A percentile compares a stretch with the other conserved stretches of the same genome.
Evolutionary conservation across 1,140 invertebrate species (phyloP).

Genomic region (Heterodera schachtii): DNA sequence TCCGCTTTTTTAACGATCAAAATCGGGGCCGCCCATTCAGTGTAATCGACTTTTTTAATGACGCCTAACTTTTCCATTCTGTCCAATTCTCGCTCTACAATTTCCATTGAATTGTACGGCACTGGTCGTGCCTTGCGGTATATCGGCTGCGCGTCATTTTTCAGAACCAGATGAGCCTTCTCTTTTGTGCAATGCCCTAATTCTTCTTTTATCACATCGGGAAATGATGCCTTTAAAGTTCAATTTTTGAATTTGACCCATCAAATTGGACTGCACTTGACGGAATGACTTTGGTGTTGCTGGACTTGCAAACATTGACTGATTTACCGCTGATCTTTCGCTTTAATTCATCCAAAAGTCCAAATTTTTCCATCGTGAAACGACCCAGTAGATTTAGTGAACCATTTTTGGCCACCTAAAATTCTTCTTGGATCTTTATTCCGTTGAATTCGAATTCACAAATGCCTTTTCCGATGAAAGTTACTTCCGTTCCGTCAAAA

Average conservation of each 20-base stretch:
- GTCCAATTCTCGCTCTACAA: slow-evolving; percentile 59
- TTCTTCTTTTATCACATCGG: slow-evolving; percentile 16
- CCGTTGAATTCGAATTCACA: neutral
- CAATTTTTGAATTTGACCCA: neutral
- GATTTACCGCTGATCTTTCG: neutral
- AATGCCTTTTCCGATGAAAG: neutral
- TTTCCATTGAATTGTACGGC: slow-evolving; percentile 44
- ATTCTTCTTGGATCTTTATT: neutral
- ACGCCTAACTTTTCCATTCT: slow-evolving; percentile 42
- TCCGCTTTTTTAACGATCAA: slow-evolving; percentile 2
- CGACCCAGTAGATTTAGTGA: neutral
- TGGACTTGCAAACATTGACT: neutral
- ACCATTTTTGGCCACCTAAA: neutral
- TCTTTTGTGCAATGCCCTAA: slow-evolving; percentile 35
- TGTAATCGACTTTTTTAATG: slow-evolving; percentile 53
- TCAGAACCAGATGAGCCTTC: slow-evolving; percentile 36
- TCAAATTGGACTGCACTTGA: neutral
- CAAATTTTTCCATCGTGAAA: slow-evolving; percentile 10
- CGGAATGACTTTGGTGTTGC: neutral
- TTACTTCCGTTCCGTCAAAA: neutral
- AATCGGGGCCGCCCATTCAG: slow-evolving; percentile 67
- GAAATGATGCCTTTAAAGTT: slow-evolving; percentile 16
- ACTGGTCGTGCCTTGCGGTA: slow-evolving; percentile 53
- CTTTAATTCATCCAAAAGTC: slow-evolving; percentile 8
- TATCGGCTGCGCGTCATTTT: slow-evolving; percentile 30